These are phyloP conservation scores for Palloptera scutellata DNA, from an alignment of 2,888 invertebrate genomes.

Conservation along the genomic window DNA sequence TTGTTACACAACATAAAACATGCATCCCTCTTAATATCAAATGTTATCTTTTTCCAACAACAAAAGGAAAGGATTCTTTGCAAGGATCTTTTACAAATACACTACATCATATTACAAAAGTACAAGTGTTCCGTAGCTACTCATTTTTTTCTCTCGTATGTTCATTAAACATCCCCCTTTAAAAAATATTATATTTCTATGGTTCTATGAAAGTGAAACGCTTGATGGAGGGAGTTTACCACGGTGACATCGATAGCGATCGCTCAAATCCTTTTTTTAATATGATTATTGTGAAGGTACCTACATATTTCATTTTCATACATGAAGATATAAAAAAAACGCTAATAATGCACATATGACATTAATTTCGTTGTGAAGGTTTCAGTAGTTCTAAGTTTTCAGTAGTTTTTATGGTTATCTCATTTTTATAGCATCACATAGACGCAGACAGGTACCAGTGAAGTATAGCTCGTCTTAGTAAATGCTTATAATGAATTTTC, in stretches of 20 bases:
- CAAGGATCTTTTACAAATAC: slow-evolving; percentile 29
- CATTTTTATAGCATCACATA: background rate
- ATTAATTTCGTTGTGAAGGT: slow-evolving; percentile 11
- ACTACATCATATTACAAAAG: too few relatives aligned
- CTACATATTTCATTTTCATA: background rate
- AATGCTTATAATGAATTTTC: slow-evolving; percentile 7
- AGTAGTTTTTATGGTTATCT: slow-evolving; percentile 1
- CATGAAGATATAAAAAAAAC: background rate
- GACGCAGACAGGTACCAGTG: background rate
- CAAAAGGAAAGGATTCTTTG: slow-evolving; percentile 25
- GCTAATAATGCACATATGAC: background rate
- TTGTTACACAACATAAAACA: slow-evolving; percentile 35
- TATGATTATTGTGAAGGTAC: background rate
- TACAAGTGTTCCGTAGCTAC: too few relatives aligned
- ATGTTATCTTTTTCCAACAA: slow-evolving; percentile 5
- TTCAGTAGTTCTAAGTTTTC: background rate
- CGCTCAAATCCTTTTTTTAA: slow-evolving; percentile 28
- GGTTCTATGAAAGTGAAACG: slow-evolving; percentile 18
- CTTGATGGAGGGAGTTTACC: slow-evolving; percentile 28
- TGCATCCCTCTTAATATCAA: too few relatives aligned
- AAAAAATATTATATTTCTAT: slow-evolving; percentile 12
- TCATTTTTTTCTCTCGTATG: too few relatives aligned
- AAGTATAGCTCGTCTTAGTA: too few relatives aligned
- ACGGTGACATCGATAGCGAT: slow-evolving; percentile 28
- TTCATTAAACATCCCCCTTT: background rate